These are phyloP conservation scores for Tetragonula clypearis DNA, from an alignment of 1,140 invertebrate genomes.

Conservation along the genomic window DNA sequence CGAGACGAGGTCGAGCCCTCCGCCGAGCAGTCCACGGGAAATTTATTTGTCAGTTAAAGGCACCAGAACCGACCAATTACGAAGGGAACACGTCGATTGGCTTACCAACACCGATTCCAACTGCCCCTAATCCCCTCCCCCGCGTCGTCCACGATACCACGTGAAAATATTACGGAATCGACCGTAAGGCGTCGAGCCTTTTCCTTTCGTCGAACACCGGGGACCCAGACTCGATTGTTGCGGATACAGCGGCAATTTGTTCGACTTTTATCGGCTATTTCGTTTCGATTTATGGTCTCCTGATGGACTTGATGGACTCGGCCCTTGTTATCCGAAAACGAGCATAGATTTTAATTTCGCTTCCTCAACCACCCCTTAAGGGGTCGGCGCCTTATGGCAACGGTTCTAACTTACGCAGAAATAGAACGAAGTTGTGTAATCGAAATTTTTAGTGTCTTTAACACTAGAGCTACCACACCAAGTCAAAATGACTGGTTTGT, in stretches of 20 bases:
- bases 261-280: slow-evolving; percentile 28
- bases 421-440: too few species aligned
- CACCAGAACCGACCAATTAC: slow-evolving; percentile 58
- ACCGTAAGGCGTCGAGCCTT: neutral
- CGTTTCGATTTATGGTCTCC: neutral
- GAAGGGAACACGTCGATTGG: slow-evolving; percentile 42
- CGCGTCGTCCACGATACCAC: too few species aligned
- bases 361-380: neutral
- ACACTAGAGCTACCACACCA: too few species aligned
- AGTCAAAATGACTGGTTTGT: too few species aligned
- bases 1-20: neutral
- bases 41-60: slow-evolving; percentile 66
- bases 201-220: neutral
- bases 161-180: slow-evolving; percentile 26
- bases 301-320: neutral
- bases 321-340: neutral
- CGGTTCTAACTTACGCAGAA: too few species aligned
- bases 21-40: slow-evolving; percentile 20
- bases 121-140: too few species aligned
- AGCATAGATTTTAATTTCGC: neutral
- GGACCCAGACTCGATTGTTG: neutral
- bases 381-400: too few species aligned
- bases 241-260: neutral
- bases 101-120: slow-evolving; percentile 17
- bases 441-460: too few species aligned